Evolutionary conservation across 2,797 vertebrate genomes (phyloP), one percentile per base, ranked within the genome.

Genomic region (Thalassophryne amazonica): DNA sequence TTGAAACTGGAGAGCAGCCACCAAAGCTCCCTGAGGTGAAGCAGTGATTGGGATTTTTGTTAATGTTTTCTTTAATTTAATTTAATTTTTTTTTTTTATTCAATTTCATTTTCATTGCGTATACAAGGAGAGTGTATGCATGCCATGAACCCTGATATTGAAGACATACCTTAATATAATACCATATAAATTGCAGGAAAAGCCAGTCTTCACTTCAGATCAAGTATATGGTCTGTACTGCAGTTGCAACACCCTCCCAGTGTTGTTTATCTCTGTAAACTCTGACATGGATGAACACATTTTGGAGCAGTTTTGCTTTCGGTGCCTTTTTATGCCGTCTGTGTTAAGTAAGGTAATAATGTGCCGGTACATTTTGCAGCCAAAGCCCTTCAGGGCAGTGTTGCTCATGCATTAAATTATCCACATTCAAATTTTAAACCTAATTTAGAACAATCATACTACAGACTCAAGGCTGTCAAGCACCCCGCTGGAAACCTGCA

Each of bases 351-450:
- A n/a, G 37, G 20, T 12, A 35, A 39, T 47, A 27, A 12, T 18
- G 4, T 10, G 34, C 5, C 54, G n/a, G 10, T 0, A 10, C 41
- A 40, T 55, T 39, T 58, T 30, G 40, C 33, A 21, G 27, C 24
- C 9, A 2, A 45, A 3, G n/a, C 15, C 31, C 37, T 1, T 3
- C 2, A 2, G 41, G 28, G 33, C 58, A n/a, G 16, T 35, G 35
- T 20, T 56, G 24, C 17, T 68, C 33, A 36, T 51, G 50, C 42
- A 60, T 72, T 41, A 46, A 66, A 62, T 57, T 14, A 65, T 52
- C 30, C 31, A 14, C 30, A 46, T 51, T 50, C 40, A 22, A 69
- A 60, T 52, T 54, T 37, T 13, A 38, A 47, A 56, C 21, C 1
- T 48, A 40, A 47, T 39, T 52, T 15, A 30, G 30, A 12, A 46